Percentiles rank a stretch among this genome's conserved stretches.
Evolutionary conservation across 2,888 invertebrate genomes (phyloP).

Genomic region (Cabera pusaria): DNA sequence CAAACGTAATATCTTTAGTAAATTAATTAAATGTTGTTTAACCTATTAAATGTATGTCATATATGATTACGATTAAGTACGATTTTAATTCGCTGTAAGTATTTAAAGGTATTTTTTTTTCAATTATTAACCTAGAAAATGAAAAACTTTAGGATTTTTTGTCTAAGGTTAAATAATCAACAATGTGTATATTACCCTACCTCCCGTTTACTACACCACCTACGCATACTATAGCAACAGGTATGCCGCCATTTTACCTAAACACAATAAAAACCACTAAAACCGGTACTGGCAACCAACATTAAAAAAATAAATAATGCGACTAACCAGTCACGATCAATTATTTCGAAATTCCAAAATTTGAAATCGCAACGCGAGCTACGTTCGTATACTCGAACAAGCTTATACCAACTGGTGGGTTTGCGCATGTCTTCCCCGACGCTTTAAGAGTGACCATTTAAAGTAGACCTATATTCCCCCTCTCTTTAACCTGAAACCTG

Average conservation of each 20-base stretch:
- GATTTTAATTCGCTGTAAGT: no score
- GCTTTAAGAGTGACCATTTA: slow-evolving; percentile 45
- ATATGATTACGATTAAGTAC: no score
- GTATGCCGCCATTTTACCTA: slow-evolving; percentile 17
- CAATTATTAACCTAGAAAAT: no score
- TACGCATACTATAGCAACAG: slow-evolving; percentile 23
- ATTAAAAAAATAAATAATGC: slow-evolving; percentile 4
- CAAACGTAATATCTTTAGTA: no score
- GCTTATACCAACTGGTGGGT: slow-evolving; percentile 40
- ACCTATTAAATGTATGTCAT: no score
- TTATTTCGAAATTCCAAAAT: background rate
- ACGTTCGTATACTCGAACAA: slow-evolving; percentile 50
- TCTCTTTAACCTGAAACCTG: background rate
- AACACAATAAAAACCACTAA: slow-evolving; percentile 7
- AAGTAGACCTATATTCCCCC: slow-evolving; percentile 37
- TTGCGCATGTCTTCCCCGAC: slow-evolving; percentile 63
- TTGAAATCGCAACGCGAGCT: slow-evolving; percentile 21
- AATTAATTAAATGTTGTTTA: no score
- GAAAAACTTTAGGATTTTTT: no score
- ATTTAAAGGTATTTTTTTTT: no score
- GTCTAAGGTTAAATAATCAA: no score
- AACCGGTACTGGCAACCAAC: slow-evolving; percentile 23
- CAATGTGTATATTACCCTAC: slow-evolving; percentile 2
- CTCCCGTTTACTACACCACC: slow-evolving; percentile 10
- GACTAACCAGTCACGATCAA: slow-evolving; percentile 1